phyloP scores from a whole-genome alignment of 1,140 invertebrate species.

The Streblospio benedicti region DNA sequence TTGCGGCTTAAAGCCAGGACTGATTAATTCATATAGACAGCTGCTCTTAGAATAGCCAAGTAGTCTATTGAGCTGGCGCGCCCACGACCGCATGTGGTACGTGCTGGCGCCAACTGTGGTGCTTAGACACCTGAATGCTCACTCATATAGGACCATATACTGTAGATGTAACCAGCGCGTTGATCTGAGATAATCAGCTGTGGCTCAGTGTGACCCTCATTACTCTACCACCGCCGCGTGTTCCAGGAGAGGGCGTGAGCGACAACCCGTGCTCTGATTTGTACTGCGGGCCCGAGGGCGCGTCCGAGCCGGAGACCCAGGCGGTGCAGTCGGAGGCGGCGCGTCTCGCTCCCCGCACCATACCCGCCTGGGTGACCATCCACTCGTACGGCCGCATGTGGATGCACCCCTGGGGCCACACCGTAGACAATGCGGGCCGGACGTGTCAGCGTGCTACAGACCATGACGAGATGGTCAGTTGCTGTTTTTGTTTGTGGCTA shows the following conservation, averaged over 20 bases:
- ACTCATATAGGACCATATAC: too few relatives aligned
- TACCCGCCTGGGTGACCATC: background rate
- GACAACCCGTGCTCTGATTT: constrained; percentile 1
- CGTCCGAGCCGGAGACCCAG: background rate
- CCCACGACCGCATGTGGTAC: too few relatives aligned
- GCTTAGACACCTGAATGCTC: too few relatives aligned
- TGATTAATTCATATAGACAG: too few relatives aligned
- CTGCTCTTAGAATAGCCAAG: too few relatives aligned
- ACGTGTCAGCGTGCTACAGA: background rate
- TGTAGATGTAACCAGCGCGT: background rate
- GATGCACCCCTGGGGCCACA: background rate
- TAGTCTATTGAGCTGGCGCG: too few relatives aligned
- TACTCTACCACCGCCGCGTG: background rate
- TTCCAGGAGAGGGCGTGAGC: constrained; percentile 1
- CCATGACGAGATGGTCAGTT: constrained; percentile 7
- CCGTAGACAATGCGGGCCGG: constrained; percentile 3
- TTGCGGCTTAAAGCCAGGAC: too few relatives aligned
- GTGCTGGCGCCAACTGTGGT: too few relatives aligned
- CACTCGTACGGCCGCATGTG: constrained; percentile 10
- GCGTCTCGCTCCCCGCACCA: background rate
- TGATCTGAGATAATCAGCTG: background rate
- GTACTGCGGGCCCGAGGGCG: background rate
- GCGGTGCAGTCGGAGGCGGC: background rate
- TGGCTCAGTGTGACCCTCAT: background rate
- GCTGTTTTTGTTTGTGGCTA: too few relatives aligned